Percentiles rank a stretch among this genome's conserved stretches.
Evolutionary conservation across 2,797 vertebrate species (phyloP).

Genomic region (Pseudotriccus pelzelni): DNA sequence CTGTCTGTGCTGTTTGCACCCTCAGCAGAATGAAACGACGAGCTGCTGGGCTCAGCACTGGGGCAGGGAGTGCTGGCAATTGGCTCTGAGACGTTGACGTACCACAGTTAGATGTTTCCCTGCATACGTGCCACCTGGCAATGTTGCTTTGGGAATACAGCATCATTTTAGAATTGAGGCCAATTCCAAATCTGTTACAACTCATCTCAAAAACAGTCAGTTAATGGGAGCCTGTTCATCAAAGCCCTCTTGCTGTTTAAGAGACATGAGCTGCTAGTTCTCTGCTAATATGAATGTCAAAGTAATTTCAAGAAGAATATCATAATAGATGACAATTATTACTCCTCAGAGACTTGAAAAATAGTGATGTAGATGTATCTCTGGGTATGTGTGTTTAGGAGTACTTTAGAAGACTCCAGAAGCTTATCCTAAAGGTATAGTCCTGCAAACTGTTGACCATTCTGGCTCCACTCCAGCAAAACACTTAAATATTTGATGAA

Average conservation of each 20-base stretch:
- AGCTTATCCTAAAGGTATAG: slow-evolving; percentile 2
- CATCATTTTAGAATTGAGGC: neutral
- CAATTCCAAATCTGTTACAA: neutral
- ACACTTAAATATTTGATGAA: slow-evolving; percentile 25
- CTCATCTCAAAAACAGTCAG: neutral
- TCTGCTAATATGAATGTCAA: neutral
- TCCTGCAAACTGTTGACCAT: neutral
- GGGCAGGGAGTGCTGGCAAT: neutral
- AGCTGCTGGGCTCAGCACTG: neutral
- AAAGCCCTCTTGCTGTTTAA: neutral
- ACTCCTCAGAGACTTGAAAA: neutral
- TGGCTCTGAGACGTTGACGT: neutral
- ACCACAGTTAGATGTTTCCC: neutral
- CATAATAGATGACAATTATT: neutral
- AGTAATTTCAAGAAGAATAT: neutral
- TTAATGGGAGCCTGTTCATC: neutral
- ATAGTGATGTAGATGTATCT: neutral
- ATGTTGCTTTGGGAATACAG: neutral
- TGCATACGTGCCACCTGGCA: neutral
- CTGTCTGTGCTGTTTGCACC: neutral
- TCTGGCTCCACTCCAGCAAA: slow-evolving; percentile 35
- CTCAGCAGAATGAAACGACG: neutral
- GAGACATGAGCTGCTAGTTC: neutral
- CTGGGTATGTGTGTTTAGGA: neutral
- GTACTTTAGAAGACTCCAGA: neutral